Evolutionary conservation across 2,888 invertebrate genomes (phyloP).

Genomic region (Heliothis peltigera): DNA sequence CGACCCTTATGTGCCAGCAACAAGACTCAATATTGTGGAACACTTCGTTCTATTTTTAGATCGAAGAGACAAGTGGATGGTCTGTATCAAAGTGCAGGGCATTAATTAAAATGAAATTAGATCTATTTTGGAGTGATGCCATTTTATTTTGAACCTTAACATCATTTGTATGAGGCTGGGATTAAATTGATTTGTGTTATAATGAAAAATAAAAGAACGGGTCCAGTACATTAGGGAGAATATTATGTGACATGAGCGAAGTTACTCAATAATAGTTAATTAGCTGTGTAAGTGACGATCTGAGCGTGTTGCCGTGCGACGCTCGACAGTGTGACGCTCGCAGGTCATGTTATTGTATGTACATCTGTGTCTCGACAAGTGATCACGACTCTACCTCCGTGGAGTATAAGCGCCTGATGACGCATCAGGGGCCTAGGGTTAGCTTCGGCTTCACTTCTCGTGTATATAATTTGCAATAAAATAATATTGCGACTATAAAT

Average conservation of each 20-base stretch:
- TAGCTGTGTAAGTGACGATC: conserved; percentile 23
- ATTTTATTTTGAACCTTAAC: conserved; percentile 37
- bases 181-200: conserved; percentile 31
- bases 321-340: neutral
- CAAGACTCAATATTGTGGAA: conserved; percentile 48
- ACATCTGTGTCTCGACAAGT: too few relatives aligned
- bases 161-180: neutral
- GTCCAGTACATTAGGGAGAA: conserved; percentile 46
- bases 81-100: conserved; percentile 68
- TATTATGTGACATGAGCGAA: conserved; percentile 55
- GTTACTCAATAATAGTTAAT: conserved; percentile 33
- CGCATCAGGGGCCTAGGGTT: too few relatives aligned
- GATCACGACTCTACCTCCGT: too few relatives aligned
- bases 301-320: conserved; percentile 15
- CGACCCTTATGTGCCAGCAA: conserved; percentile 38
- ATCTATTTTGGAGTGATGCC: conserved; percentile 23
- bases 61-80: conserved; percentile 68
- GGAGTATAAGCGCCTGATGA: too few relatives aligned
- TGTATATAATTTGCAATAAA: too few relatives aligned
- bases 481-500: too few relatives aligned
- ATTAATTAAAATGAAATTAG: conserved; percentile 72
- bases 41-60: conserved; percentile 55
- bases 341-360: neutral
- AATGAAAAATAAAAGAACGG: conserved; percentile 52
- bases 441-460: too few relatives aligned